Conservation (phyloP, 1,140 invertebrate species). For the Camponotus vicinus region DNA sequence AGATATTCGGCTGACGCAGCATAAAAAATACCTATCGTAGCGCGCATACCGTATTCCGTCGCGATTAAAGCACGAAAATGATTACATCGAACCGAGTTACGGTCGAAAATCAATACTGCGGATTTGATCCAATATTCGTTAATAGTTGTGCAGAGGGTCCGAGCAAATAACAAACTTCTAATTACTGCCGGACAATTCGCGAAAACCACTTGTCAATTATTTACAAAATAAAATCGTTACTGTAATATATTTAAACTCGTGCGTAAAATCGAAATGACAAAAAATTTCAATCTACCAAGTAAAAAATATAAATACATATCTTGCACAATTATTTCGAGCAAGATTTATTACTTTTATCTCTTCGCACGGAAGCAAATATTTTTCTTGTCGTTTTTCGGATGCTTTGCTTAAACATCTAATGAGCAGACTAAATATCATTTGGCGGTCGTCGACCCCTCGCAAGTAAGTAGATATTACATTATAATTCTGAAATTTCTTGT, state of each 20-base stretch:
- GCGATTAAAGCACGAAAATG: constrained; percentile 46
- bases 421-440: constrained; percentile 63
- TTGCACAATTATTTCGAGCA: background rate
- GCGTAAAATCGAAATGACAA: background rate
- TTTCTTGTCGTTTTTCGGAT: background rate
- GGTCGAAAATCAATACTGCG: constrained; percentile 43
- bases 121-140: constrained; percentile 56
- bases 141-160: constrained; percentile 20
- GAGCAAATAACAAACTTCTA: constrained; percentile 48
- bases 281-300: background rate
- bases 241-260: background rate
- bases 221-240: constrained; percentile 15
- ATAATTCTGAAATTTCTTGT: constrained; percentile 79
- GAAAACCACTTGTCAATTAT: constrained; percentile 46
- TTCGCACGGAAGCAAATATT: background rate
- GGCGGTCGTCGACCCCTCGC: constrained; percentile 59
- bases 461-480: constrained; percentile 74
- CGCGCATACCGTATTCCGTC: constrained; percentile 4
- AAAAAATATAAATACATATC: background rate
- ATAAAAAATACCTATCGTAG: constrained; percentile 20
- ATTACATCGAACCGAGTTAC: constrained; percentile 24
- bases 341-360: background rate
- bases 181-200: constrained; percentile 45
- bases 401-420: background rate
- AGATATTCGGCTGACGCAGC: constrained; percentile 28